Percentiles rank a stretch among this genome's conserved stretches.
Evolutionary conservation across 2,797 vertebrate species (phyloP).

Genomic region (Percopsis omiscomaycus): DNA sequence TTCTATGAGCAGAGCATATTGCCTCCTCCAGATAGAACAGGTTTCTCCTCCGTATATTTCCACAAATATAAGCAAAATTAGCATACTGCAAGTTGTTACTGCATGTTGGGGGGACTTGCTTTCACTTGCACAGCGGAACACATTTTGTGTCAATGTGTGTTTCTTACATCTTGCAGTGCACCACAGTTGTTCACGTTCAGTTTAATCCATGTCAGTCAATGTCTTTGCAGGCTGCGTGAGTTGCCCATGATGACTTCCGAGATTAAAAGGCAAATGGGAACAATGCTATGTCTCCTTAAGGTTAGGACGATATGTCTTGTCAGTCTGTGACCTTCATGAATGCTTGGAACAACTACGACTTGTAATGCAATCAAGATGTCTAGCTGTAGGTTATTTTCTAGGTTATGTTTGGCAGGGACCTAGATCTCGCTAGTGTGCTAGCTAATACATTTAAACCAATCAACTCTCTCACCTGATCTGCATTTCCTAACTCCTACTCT

Average conservation of each 20-base stretch:
- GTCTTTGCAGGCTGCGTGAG: constrained; percentile 12
- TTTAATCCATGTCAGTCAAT: constrained; percentile 28
- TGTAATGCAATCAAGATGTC: constrained; percentile 19
- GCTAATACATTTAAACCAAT: constrained; percentile 25
- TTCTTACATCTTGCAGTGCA: constrained; percentile 3
- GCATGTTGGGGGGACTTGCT: neutral
- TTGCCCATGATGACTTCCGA: constrained; percentile 27
- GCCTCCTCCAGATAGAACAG: constrained; percentile 12
- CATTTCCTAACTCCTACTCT: neutral
- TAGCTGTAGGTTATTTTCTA: constrained; percentile 8
- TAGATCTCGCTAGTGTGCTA: neutral
- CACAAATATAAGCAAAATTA: neutral
- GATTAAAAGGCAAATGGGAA: constrained; percentile 48
- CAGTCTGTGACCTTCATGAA: constrained; percentile 6
- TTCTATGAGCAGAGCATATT: constrained; percentile 32
- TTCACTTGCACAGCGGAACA: constrained; percentile 10
- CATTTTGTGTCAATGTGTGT: neutral
- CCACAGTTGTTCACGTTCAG: constrained; percentile 25
- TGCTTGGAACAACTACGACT: constrained; percentile 24
- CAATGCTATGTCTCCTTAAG: constrained; percentile 23
- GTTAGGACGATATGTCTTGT: constrained; percentile 26
- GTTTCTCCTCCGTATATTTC: constrained; percentile 17
- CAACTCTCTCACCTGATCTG: constrained; percentile 12
- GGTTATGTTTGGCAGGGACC: constrained; percentile 18
- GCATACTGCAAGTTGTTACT: neutral